Conservation (phyloP, 35 echinoderm and acorn worm species). For the Patiria miniata region DNA sequence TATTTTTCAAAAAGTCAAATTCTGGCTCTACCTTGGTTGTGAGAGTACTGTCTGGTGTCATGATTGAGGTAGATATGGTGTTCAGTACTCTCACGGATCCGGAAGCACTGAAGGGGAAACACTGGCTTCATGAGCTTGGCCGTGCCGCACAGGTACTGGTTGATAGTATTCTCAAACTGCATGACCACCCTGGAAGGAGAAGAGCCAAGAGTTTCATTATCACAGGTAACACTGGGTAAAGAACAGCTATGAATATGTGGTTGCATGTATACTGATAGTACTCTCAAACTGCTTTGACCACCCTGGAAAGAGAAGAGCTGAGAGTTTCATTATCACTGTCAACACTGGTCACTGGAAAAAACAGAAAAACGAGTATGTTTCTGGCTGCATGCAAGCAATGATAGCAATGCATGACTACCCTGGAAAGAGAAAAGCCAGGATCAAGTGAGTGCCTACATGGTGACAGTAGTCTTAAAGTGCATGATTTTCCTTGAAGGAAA, state of each 20-base stretch:
- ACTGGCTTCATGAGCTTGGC: constrained; percentile 74
- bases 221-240: not conserved
- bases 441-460: no score
- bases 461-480: no score
- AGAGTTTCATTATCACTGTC: no score
- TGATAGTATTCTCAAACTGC: constrained; percentile 63
- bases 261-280: not conserved
- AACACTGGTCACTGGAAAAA: no score
- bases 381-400: no score
- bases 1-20: no score
- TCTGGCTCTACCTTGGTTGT: constrained; percentile 70
- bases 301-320: not conserved
- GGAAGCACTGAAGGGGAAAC: constrained; percentile 75
- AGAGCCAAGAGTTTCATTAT: not conserved
- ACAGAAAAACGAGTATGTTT: no score
- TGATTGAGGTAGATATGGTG: constrained; percentile 74
- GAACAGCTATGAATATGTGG: not conserved
- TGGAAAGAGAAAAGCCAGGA: not conserved
- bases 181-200: constrained; percentile 52
- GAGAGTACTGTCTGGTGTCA: constrained; percentile 73
- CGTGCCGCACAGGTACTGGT: constrained; percentile 79
- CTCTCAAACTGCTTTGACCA: not conserved
- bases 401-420: no score
- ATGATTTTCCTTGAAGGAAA: no score
- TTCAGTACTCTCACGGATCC: constrained; percentile 75